Percentiles rank a stretch among this genome's conserved stretches.
Evolutionary conservation across 2,888 invertebrate genomes (phyloP).

Genomic region (Oscheius sp.): DNA sequence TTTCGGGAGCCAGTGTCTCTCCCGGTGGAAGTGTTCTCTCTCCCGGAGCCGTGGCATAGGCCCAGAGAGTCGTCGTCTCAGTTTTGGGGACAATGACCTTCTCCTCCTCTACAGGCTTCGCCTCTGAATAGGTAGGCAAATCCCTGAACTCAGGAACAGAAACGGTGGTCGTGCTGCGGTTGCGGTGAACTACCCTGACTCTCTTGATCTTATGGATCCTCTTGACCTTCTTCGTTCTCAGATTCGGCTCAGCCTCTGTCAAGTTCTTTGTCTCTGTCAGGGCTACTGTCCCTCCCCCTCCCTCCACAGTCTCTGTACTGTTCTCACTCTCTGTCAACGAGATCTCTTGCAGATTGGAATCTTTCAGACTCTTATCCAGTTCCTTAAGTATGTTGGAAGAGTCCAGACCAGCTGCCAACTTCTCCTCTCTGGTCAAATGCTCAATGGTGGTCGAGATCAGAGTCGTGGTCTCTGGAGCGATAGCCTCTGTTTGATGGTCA

Average conservation of each 20-base stretch:
- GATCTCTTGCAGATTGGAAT: background rate
- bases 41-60: conserved; percentile 30
- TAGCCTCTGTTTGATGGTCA: too few relatives aligned
- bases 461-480: too few relatives aligned
- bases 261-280: background rate
- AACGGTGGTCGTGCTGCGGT: background rate
- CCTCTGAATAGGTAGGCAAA: conserved; percentile 13
- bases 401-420: too few relatives aligned
- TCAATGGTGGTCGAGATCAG: too few relatives aligned
- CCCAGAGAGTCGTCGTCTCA: background rate
- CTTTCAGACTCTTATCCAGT: too few relatives aligned
- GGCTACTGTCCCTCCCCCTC: background rate
- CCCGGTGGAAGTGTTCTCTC: conserved; percentile 14
- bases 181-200: conserved; percentile 27
- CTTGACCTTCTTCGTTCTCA: conserved; percentile 18
- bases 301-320: conserved; percentile 4
- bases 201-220: conserved; percentile 27
- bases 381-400: too few relatives aligned
- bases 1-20: conserved; percentile 25
- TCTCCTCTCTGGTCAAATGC: too few relatives aligned
- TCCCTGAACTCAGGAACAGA: conserved; percentile 1
- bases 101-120: conserved; percentile 5
- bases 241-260: background rate
- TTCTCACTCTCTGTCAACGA: background rate
- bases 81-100: background rate